phyloP scores from a whole-genome alignment of 2,113 vertebrate genomes.

The Sakesphorus luctuosus region DNA sequence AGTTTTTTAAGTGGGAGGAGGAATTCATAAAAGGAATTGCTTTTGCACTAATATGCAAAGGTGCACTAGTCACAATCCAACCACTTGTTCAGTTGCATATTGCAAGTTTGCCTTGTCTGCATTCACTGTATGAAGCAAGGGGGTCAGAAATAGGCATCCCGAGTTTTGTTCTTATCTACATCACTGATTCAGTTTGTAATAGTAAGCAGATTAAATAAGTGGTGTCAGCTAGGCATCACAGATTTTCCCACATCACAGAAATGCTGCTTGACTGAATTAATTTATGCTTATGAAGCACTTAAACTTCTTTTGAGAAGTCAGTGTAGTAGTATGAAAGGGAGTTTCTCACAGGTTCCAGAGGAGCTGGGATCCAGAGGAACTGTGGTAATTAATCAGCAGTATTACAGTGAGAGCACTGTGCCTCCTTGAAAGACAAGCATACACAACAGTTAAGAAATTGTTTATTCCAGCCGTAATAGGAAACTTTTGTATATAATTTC shows the following conservation, averaged over 20 bases:
- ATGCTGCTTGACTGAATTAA: slow-evolving; percentile 25
- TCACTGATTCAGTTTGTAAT: background rate
- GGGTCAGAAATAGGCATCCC: background rate
- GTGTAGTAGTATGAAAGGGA: background rate
- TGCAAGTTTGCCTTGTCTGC: background rate
- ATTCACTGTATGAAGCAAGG: background rate
- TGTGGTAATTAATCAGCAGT: background rate
- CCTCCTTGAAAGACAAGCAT: slow-evolving; percentile 51
- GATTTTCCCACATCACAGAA: slow-evolving; percentile 57
- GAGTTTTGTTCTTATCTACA: background rate
- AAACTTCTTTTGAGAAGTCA: background rate
- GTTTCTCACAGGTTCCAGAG: background rate
- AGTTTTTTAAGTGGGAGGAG: background rate
- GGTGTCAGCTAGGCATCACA: slow-evolving; percentile 7
- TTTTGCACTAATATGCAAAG: background rate
- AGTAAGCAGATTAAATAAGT: slow-evolving; percentile 10
- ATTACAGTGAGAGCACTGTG: background rate
- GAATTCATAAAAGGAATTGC: background rate
- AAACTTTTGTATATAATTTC: slow-evolving; percentile 73
- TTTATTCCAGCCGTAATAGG: slow-evolving; percentile 65
- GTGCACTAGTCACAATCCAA: background rate
- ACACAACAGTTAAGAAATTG: slow-evolving; percentile 65
- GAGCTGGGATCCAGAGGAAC: background rate
- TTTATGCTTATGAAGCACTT: slow-evolving; percentile 56
- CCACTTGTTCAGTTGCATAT: background rate